These are phyloP conservation scores for Arrhopalites spinosus DNA, from an alignment of 2,888 invertebrate species.

Conservation along the genomic window DNA sequence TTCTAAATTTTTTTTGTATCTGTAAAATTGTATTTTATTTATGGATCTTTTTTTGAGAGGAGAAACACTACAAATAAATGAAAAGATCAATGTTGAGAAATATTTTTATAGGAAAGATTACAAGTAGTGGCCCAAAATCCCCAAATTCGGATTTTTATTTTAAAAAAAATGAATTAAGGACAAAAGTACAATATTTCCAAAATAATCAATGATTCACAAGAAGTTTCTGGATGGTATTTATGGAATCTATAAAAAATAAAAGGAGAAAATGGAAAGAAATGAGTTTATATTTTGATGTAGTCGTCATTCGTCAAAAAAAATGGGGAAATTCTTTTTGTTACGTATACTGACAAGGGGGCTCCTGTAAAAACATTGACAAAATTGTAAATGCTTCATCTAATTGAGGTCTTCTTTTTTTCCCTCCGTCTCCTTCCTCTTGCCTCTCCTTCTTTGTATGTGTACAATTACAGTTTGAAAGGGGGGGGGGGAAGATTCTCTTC, in stretches of 20 bases:
- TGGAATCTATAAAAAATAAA: neutral
- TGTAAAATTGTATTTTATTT: neutral
- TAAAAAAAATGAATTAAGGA: neutral
- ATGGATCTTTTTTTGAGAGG: neutral
- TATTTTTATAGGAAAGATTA: neutral
- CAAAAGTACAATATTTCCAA: neutral
- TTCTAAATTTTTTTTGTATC: neutral
- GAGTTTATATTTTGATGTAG: constrained; percentile 20
- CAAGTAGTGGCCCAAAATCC: neutral
- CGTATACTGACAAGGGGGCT: constrained; percentile 11
- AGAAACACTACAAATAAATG: neutral
- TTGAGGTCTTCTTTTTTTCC: constrained; percentile 24
- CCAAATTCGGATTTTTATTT: neutral
- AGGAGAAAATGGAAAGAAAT: neutral
- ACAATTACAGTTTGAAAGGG: too few relatives aligned
- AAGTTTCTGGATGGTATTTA: neutral
- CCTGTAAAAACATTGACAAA: constrained; percentile 21
- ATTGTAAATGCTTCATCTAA: constrained; percentile 24
- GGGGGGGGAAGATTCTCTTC: neutral
- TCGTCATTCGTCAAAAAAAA: constrained; percentile 7
- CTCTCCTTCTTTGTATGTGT: too few relatives aligned
- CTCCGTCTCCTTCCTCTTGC: too few relatives aligned
- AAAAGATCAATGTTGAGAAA: constrained; percentile 8
- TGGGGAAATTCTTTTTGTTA: neutral
- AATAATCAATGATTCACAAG: too few relatives aligned